Conservation (phyloP, 2,888 invertebrate genomes). For the Xestoiulus laeticollis region DNA sequence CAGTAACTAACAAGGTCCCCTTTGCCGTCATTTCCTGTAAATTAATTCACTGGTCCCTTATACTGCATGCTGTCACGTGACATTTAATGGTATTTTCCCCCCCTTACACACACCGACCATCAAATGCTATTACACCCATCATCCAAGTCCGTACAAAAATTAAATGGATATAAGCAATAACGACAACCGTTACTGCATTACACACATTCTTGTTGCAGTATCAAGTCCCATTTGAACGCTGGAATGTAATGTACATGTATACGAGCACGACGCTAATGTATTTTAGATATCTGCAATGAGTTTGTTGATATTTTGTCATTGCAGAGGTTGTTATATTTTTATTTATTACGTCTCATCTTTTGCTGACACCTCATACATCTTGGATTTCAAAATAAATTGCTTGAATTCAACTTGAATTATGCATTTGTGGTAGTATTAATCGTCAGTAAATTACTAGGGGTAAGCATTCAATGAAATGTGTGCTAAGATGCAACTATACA, state of each 20-base stretch:
- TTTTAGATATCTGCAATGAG: neutral
- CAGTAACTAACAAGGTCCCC: neutral
- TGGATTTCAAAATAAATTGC: neutral
- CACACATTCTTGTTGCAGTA: neutral
- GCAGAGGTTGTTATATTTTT: neutral
- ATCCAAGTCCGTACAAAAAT: neutral
- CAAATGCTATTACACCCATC: neutral
- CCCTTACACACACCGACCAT: neutral
- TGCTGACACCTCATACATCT: neutral
- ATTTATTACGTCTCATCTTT: neutral
- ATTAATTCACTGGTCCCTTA: neutral
- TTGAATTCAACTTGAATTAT: neutral
- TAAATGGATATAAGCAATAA: neutral
- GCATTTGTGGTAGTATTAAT: too few species aligned
- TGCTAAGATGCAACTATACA: too few species aligned
- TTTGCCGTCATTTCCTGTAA: neutral
- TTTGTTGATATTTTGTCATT: neutral
- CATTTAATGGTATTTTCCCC: neutral
- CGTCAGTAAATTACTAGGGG: too few species aligned
- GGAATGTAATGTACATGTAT: neutral
- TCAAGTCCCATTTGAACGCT: neutral
- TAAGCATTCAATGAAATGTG: too few species aligned
- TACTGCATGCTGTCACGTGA: neutral
- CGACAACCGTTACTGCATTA: neutral
- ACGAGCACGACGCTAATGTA: neutral